These are phyloP conservation scores for Tillus elongatus DNA, from an alignment of 2,888 invertebrate species.

Conservation along the genomic window DNA sequence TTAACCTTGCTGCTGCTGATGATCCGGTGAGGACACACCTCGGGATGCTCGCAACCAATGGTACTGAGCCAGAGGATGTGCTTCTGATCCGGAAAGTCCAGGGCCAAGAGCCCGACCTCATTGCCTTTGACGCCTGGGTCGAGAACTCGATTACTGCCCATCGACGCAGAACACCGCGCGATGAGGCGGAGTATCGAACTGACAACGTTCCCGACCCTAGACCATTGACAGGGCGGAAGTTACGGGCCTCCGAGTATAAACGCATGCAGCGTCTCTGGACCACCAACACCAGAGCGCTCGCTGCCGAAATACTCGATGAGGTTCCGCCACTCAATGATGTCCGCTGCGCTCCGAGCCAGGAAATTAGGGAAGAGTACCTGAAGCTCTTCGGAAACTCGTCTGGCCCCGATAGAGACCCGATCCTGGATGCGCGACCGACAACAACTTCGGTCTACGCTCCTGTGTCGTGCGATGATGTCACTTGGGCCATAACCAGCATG, in stretches of 20 bases:
- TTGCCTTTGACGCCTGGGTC: no score
- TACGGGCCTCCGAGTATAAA: neutral
- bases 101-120: no score
- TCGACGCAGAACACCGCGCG: no score
- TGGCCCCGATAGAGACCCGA: slow-evolving; percentile 5
- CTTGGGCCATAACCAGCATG: neutral
- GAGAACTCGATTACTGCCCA: no score
- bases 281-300: neutral
- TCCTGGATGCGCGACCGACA: neutral
- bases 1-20: no score
- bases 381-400: neutral
- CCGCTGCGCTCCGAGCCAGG: neutral
- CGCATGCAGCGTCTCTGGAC: neutral
- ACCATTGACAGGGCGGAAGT: no score
- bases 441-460: neutral
- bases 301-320: neutral
- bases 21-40: no score
- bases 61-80: no score
- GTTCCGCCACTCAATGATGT: neutral
- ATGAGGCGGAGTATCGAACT: no score
- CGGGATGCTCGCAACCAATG: no score
- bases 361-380: neutral
- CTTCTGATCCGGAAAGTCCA: no score
- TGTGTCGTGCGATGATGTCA: slow-evolving; percentile 5
- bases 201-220: no score